Conservation (phyloP, 2,797 vertebrate genomes). For the Cottoperca gobio region DNA sequence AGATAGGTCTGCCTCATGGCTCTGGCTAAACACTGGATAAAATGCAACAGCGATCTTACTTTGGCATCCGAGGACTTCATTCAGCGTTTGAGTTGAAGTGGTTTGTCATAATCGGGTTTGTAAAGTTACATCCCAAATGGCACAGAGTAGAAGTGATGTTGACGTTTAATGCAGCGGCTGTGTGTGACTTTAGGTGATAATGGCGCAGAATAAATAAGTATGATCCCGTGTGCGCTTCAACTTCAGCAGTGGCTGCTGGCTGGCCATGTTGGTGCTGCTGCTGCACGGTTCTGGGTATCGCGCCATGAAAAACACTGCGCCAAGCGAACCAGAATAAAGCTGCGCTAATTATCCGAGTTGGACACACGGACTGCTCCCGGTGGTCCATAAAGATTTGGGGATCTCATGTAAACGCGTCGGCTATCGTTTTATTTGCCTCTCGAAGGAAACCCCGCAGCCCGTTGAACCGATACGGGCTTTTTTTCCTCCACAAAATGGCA, state of each 20-base stretch:
- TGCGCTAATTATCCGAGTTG: not conserved
- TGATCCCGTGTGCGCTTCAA: constrained; percentile 43
- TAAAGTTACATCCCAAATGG: not conserved
- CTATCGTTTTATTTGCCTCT: not conserved
- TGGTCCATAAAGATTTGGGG: not conserved
- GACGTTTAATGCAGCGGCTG: fast-evolving
- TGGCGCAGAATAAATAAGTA: constrained; percentile 29
- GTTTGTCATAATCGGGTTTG: not conserved
- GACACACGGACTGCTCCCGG: fast-evolving
- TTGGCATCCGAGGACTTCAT: not conserved
- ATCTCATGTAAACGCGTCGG: not conserved
- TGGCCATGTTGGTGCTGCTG: constrained; percentile 67
- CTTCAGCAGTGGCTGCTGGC: constrained; percentile 54
- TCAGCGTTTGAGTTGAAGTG: not conserved
- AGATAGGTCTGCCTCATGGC: too few species aligned
- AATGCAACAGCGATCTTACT: not conserved
- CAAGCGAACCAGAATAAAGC: constrained; percentile 27
- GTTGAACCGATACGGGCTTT: constrained; percentile 59
- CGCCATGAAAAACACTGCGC: constrained; percentile 36
- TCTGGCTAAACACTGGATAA: not conserved
- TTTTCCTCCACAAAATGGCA: constrained; percentile 81
- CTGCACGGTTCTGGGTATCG: constrained; percentile 36
- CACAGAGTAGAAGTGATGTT: fast-evolving
- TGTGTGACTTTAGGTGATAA: not conserved
- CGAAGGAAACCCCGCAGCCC: constrained; percentile 58